phyloP scores from a whole-genome alignment of 2,888 invertebrate species.

The Xanthorhoe spadicearia region DNA sequence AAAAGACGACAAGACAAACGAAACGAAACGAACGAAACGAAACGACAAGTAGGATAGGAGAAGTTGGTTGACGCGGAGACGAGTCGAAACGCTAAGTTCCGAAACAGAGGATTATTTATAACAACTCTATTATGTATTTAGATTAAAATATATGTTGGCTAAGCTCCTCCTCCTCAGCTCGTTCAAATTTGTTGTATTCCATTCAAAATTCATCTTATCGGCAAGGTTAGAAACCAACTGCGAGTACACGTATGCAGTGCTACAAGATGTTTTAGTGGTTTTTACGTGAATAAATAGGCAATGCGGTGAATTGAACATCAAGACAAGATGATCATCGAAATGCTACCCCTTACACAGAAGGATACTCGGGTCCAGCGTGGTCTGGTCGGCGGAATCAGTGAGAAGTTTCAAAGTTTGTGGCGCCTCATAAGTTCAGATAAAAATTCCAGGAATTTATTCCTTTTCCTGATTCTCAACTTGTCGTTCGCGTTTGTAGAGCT shows the following conservation, averaged over 20 bases:
- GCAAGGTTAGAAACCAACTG: conserved; percentile 74
- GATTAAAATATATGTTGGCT: conserved; percentile 19
- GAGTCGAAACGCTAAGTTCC: conserved; percentile 30
- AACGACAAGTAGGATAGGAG: too few relatives aligned
- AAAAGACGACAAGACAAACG: neutral
- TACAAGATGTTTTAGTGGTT: conserved; percentile 60
- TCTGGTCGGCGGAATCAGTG: conserved; percentile 87
- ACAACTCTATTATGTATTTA: conserved; percentile 25
- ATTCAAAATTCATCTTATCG: conserved; percentile 43
- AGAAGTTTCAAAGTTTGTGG: conserved; percentile 90
- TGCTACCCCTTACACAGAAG: conserved; percentile 91
- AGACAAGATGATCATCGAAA: conserved; percentile 66
- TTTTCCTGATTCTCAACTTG: conserved; percentile 96
- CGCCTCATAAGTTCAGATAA: conserved; percentile 96
- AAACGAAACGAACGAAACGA: neutral
- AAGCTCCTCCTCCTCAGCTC: conserved; percentile 9
- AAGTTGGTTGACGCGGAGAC: neutral
- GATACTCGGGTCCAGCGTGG: conserved; percentile 86
- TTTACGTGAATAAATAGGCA: conserved; percentile 65
- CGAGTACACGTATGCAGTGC: conserved; percentile 81
- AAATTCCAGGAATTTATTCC: conserved; percentile 96
- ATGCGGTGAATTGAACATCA: conserved; percentile 67
- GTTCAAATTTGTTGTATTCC: conserved; percentile 12
- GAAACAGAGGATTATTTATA: conserved; percentile 39
- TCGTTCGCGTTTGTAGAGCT: conserved; percentile 99